Evolutionary conservation across 2,888 invertebrate species (phyloP), one percentile per base, ranked within the genome.

Genomic region (Brachyptera putata): DNA sequence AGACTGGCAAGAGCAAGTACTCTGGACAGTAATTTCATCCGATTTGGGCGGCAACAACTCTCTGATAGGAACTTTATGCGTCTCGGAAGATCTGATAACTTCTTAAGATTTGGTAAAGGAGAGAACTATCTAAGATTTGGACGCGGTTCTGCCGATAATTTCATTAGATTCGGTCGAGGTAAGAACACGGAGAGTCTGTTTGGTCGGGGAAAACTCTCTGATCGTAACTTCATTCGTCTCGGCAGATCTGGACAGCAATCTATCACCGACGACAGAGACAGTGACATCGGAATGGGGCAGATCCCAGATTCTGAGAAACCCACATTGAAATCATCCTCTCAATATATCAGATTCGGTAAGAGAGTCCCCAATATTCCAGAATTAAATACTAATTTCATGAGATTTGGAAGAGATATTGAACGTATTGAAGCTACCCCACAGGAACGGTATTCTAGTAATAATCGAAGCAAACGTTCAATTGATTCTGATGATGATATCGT

Each of bases 11-110:
- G 37, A 30, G 63, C 3, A 63, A 18, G 68, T 13, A 68, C 68
- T 21, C 69, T 66, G n/a, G 69, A 67, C 34, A 64, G 67, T 43
- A 69, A 69, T 24, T 71, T 70, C 57, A 67, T 71, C 50, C 69
- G 72, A 46, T 67, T 67, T 58, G 70, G 70, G 1, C 4, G 46
- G 9, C 66, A 25, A 55, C 14, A 58, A 34, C 3, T 24, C 34
- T 55, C 30, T 4, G 48, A 41, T 2, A 62, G 43, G 41, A 56
- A 59, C 41, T 48, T 61, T 21, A 26, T 58, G 11, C 53, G 61
- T 2, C 53, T 53, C 1, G 61, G 61, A 21, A 53, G 34, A 18
- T 9, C 39, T 1, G 36, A 26, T 1, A 56, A 59, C 30, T 48
- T 61, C 18, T 26, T 58, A 11, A 24, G 61, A 9, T 43, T 53